Percentiles rank a stretch among this genome's conserved stretches.
Conservation (phyloP, 2,888 invertebrate genomes). For the Epicampocera succincta region DNA sequence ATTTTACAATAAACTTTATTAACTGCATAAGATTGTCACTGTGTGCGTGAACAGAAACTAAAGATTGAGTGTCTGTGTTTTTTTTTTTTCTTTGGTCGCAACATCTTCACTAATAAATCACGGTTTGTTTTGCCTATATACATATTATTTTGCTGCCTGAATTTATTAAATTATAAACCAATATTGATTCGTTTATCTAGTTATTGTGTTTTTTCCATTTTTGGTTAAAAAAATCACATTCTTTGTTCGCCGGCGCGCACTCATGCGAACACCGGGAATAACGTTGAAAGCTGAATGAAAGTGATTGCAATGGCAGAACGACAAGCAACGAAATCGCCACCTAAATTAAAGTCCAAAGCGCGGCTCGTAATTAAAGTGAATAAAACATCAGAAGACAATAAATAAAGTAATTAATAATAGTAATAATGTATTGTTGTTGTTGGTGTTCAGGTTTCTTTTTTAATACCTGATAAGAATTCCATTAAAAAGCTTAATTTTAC, state of each 20-base stretch:
- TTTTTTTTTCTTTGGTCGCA: too few species aligned
- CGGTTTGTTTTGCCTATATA: conserved; percentile 54
- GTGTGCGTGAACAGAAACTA: not conserved
- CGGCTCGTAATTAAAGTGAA: conserved; percentile 57
- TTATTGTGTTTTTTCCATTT: too few species aligned
- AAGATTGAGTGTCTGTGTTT: conserved; percentile 6
- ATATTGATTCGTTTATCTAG: too few species aligned
- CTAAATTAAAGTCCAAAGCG: conserved; percentile 30
- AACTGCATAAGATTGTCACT: not conserved
- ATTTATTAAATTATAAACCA: too few species aligned
- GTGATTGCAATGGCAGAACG: conserved; percentile 28
- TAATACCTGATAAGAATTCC: conserved; percentile 60
- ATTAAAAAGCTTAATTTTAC: conserved; percentile 57
- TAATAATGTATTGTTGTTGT: conserved; percentile 46
- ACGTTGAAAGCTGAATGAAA: conserved; percentile 38
- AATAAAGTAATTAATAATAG: conserved; percentile 62
- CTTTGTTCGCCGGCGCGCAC: conserved; percentile 2
- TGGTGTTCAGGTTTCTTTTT: conserved; percentile 7
- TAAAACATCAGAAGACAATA: conserved; percentile 49
- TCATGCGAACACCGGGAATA: conserved; percentile 50
- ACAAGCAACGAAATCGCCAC: conserved; percentile 49
- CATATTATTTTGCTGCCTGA: too few species aligned
- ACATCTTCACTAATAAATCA: conserved; percentile 50
- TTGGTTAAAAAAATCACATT: conserved; percentile 12
- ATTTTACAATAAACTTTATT: conserved; percentile 29